Base-by-base conservation (phyloP, 1,140 invertebrate genomes). In the Plodia interpunctella region DNA sequence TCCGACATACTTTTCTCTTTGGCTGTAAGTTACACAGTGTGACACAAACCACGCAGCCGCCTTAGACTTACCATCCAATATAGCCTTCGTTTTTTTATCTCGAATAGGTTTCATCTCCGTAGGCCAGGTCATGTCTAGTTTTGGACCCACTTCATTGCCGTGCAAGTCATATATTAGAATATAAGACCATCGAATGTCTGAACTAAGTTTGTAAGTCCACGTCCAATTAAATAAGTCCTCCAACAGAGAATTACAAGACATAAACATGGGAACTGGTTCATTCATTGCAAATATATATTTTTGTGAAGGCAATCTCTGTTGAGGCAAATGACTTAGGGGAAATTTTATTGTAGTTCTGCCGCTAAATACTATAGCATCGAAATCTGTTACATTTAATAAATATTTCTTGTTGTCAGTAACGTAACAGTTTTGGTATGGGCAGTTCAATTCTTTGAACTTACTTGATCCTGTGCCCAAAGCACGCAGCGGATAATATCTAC, bases 211-310 rank as follows among this genome's bases (percentile, higher is more conserved):
- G n/a, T n/a, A n/a, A n/a, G n/a, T n/a, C n/a, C n/a, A n/a, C n/a
- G n/a, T n/a, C n/a, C n/a, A n/a, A n/a, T n/a, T n/a, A n/a, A 94
- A 92, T 54, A 72, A 85, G 2, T 70, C 69, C 25, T 90, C 68
- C 9, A 77, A 73, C 11, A 59, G 60, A 6, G 66, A 35, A 5
- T 72, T 49, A 19, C 79, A 82, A 2, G 74, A 60, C 0, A 77
- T 76, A 38, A 79, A 84, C 32, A 80, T 80, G 6, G 69, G 68
- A 0, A 80, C 53, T 0, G 88, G 85, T 60, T 90, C 86, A 59
- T 83, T 83, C 0, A 63, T 75, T 9, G 70, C 76, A 50, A 86
- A 87, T 15, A 88, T 74, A 44, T 81, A 90, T 60, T 86, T 87
- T 55, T 88, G 86, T 10, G 62, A 57, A 5, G 55, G 49, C 0